phyloP scores from a whole-genome alignment of 1,140 invertebrate species.

The Zophobas morio region DNA sequence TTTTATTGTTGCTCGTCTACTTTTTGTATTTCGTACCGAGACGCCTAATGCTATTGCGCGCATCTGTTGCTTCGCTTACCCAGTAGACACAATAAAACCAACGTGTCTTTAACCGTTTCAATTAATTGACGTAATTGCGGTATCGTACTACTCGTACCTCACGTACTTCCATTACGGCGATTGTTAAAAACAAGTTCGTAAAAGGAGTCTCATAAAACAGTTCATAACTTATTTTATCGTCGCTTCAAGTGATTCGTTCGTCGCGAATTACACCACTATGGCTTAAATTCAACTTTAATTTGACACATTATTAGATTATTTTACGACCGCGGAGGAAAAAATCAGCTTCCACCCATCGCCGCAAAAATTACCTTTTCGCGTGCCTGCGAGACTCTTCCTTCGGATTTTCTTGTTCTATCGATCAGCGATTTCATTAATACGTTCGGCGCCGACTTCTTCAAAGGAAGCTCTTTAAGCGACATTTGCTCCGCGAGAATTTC shows the following conservation, averaged over 20 bases:
- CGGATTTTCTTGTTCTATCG: conserved; percentile 20
- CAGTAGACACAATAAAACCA: no score
- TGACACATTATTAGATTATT: conserved; percentile 22
- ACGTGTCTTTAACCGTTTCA: background rate
- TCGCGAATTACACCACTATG: conserved; percentile 5
- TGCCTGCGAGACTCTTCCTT: background rate
- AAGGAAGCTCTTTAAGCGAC: conserved; percentile 29
- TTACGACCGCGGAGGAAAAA: conserved; percentile 7
- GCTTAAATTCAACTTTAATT: conserved; percentile 11
- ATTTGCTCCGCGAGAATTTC: conserved; percentile 37
- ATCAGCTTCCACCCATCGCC: background rate
- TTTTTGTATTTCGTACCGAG: no score
- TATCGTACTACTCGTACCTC: background rate
- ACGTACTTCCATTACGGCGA: conserved; percentile 18
- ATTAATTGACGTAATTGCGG: background rate
- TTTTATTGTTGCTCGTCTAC: no score
- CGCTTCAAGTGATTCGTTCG: conserved; percentile 17
- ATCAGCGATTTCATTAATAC: conserved; percentile 40
- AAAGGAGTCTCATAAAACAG: conserved; percentile 34
- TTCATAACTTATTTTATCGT: conserved; percentile 41
- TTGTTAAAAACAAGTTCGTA: conserved; percentile 41
- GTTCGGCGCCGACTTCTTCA: conserved; percentile 32
- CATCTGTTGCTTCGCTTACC: no score
- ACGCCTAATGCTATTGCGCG: no score
- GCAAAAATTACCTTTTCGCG: no score